Percentiles rank a stretch among this genome's conserved stretches.
phyloP scores from a whole-genome alignment of 1,140 invertebrate species.

The Drosophila auraria region DNA sequence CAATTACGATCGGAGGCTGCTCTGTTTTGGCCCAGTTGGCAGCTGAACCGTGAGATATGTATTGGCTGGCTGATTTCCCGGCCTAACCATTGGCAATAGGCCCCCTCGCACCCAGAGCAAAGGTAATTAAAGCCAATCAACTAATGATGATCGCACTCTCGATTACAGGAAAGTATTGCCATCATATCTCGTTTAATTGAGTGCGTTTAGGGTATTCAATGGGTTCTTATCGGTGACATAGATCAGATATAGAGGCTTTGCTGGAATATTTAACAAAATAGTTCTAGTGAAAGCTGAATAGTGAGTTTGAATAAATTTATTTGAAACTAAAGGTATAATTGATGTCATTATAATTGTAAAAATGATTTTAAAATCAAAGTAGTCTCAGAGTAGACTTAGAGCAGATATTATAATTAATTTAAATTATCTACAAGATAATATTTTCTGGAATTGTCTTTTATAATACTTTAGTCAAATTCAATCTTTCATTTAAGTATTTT shows the following conservation, averaged over 20 bases:
- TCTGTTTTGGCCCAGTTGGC: slow-evolving; percentile 68
- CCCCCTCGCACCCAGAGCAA: neutral
- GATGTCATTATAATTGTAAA: neutral
- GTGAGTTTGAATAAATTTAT: too few species aligned
- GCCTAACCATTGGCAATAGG: slow-evolving; percentile 24
- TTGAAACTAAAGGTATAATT: neutral
- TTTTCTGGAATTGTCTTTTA: too few species aligned
- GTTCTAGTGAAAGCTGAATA: neutral
- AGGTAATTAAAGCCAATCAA: slow-evolving; percentile 64
- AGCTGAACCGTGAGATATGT: slow-evolving; percentile 73
- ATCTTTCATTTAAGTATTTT: too few species aligned
- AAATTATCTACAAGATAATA: too few species aligned
- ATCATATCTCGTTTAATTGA: slow-evolving; percentile 9
- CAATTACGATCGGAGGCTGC: slow-evolving; percentile 76
- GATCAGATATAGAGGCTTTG: neutral
- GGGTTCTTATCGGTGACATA: slow-evolving; percentile 11
- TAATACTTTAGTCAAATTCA: too few species aligned
- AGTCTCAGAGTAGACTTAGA: neutral
- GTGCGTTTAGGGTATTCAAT: neutral
- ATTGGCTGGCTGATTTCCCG: slow-evolving; percentile 43
- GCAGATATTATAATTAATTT: too few species aligned
- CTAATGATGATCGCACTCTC: slow-evolving; percentile 56
- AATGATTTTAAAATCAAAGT: neutral
- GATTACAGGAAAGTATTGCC: neutral
- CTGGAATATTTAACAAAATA: too few species aligned